Evolutionary conservation across 2,797 vertebrate species (phyloP).

Genomic region (Amniataba percoides): DNA sequence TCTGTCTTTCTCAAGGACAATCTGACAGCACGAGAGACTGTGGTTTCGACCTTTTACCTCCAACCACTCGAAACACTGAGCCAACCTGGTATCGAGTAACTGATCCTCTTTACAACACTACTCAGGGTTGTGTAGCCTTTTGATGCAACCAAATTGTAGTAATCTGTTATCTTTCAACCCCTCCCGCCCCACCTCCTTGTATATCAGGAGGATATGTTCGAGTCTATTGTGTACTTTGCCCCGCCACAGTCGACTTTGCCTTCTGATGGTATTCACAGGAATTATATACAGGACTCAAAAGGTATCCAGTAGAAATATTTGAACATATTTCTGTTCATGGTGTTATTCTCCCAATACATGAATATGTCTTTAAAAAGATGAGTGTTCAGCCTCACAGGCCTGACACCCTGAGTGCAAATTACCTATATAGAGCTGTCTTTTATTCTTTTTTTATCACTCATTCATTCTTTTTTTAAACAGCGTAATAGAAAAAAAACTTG

Average conservation of each 20-base stretch:
- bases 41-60: constrained; percentile 51
- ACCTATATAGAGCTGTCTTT: constrained; percentile 8
- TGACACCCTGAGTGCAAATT: neutral
- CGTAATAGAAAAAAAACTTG: constrained; percentile 19
- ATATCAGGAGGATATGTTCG: constrained; percentile 15
- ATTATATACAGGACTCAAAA: neutral
- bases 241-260: constrained; percentile 21
- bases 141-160: constrained; percentile 36
- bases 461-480: neutral
- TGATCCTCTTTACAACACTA: constrained; percentile 33
- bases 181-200: too few relatives aligned
- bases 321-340: neutral
- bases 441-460: constrained; percentile 7
- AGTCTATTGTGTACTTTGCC: constrained; percentile 19
- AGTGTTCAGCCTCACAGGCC: neutral
- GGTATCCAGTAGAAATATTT: neutral
- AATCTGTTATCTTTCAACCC: constrained; percentile 33
- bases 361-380: constrained; percentile 7
- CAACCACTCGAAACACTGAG: constrained; percentile 37
- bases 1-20: constrained; percentile 53
- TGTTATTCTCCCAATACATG: constrained; percentile 2
- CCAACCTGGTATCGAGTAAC: constrained; percentile 35
- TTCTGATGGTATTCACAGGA: constrained; percentile 9
- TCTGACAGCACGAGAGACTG: constrained; percentile 40
- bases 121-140: constrained; percentile 20